phyloP scores from a whole-genome alignment of 1,140 invertebrate species.

The Papilio glaucus region DNA sequence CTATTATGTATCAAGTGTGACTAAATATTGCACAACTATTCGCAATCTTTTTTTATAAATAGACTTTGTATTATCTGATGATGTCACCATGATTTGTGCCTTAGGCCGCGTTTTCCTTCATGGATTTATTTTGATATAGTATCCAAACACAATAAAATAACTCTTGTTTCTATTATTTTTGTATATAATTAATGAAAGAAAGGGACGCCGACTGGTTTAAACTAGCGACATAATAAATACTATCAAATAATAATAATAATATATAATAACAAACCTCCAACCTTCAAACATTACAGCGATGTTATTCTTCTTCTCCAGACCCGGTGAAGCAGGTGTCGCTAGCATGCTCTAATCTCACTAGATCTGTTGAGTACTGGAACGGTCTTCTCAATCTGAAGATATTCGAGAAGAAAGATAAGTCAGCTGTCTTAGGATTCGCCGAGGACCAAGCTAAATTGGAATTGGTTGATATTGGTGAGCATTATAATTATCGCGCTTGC shows the following conservation, averaged over 20 bases:
- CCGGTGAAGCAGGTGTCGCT: constrained; percentile 93
- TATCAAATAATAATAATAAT: too few species aligned
- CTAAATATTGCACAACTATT: constrained; percentile 7
- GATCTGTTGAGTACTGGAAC: constrained; percentile 93
- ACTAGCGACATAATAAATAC: too few species aligned
- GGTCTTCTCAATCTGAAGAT: constrained; percentile 90
- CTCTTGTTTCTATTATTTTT: too few species aligned
- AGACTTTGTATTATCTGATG: background rate
- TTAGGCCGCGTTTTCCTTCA: background rate
- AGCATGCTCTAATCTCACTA: constrained; percentile 90
- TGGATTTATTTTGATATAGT: background rate
- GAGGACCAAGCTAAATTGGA: constrained; percentile 91
- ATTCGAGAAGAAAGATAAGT: constrained; percentile 85
- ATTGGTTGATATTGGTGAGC: constrained; percentile 88
- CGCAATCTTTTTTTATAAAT: background rate
- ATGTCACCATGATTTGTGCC: background rate
- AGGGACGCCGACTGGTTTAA: too few species aligned
- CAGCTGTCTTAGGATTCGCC: constrained; percentile 87
- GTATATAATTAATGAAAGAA: too few species aligned
- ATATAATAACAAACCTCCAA: too few species aligned
- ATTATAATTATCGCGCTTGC: too few species aligned
- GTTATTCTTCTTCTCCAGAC: constrained; percentile 84
- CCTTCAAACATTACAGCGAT: too few species aligned
- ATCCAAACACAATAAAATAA: too few species aligned
- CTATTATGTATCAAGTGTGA: background rate